Base-by-base conservation (phyloP, 2,888 invertebrate species). In the Caenorhabditis sp. region DNA sequence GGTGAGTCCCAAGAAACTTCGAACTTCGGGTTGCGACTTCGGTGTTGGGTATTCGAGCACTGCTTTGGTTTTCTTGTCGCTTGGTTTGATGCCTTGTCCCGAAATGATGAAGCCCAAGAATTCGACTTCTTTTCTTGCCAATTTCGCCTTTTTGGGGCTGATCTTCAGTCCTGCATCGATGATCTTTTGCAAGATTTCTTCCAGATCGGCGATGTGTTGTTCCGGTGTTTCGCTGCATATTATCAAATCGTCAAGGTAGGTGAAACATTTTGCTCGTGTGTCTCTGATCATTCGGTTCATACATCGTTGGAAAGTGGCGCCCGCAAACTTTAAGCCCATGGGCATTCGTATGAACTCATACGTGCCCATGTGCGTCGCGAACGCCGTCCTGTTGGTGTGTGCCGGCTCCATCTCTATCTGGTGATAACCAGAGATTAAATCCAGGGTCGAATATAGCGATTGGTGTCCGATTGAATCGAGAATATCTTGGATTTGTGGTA, bases 61-160 rank as follows among this genome's bases (percentile, higher is more conserved):
- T 14, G 74, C 74, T 55, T 36, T 17, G 8, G 59, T 61, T 31
- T 77, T 79, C 23, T 64, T 59, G 0, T 72, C 73, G 27, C 79
- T 61, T 0, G 77, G 66, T 19, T 62, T 37, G 1, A 81, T 58
- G n/a, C 81, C 81, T 1, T 75, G 21, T n/a, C 36, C 57, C 0
- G 57, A 51, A 4, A 81, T 43, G 12, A 75, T 26, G n/a, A 65
- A 54, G 26, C 81, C 81, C 14, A 79, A 55, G 21, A 76, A 81
- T 19, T 58, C 26, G 4, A 81, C 55, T 23, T 69, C 61, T 0
- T 23, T 27, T 2, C 14, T 19, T 0, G 68, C 81, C 26, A 77
- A 71, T 3, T 57, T 37, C 36, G 73, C 77, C 62, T 81, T 81
- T 2, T 57, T 49, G 0, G 62, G 26, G 21, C 58, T 61, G 14